phyloP scores from a whole-genome alignment of 2,797 vertebrate genomes.

The Cheirogaleus major region DNA sequence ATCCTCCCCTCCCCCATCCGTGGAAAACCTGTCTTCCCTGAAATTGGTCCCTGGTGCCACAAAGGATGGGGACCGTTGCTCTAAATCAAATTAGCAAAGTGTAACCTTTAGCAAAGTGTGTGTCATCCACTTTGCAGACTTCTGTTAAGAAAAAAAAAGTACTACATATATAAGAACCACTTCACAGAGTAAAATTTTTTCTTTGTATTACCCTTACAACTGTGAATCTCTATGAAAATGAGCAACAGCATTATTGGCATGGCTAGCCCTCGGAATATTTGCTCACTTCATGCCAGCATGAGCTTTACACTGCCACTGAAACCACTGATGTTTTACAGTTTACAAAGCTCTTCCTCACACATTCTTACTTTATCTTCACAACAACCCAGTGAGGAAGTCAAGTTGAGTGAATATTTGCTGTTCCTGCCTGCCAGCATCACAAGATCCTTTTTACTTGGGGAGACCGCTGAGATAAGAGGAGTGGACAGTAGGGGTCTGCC shows the following conservation, averaged over 20 bases:
- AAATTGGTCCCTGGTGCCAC: too few species aligned
- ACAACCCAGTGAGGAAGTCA: background rate
- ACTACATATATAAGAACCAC: background rate
- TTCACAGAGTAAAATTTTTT: background rate
- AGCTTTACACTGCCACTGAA: background rate
- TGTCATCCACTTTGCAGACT: background rate
- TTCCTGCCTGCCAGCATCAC: background rate
- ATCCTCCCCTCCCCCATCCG: too few species aligned
- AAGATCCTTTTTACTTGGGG: background rate
- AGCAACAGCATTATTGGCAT: background rate
- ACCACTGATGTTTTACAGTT: background rate
- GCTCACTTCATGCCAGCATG: background rate
- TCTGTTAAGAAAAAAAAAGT: background rate
- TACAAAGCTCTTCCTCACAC: background rate
- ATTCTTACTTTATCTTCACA: background rate
- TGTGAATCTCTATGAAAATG: background rate
- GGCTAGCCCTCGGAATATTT: background rate
- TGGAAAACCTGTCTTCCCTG: too few species aligned
- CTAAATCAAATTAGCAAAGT: slow-evolving; percentile 39
- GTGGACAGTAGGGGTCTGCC: background rate
- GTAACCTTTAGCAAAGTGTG: background rate
- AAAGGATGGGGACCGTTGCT: background rate
- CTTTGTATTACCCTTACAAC: background rate
- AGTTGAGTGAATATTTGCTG: background rate
- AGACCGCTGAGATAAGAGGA: background rate